Base-by-base conservation (phyloP, 37 sponge, comb jelly and placozoan genomes). In the Cliona cf. orientalis region DNA sequence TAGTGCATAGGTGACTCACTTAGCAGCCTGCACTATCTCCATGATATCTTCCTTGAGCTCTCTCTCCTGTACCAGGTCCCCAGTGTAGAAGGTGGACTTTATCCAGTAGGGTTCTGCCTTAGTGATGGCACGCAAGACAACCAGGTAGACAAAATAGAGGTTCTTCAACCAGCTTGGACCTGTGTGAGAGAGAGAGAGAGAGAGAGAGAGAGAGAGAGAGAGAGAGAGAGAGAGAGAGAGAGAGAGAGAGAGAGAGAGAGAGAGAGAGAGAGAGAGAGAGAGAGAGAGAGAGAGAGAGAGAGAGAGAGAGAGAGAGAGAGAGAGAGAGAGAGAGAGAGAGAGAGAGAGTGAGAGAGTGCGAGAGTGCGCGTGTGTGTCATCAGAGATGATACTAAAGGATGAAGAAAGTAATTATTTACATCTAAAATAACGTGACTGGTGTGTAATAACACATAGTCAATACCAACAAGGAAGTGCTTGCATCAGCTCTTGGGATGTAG, bases 151-250 rank as follows among this genome's bases (percentile, higher is more conserved):
- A 83, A 96, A 95, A 57, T 99, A 99, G 9, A 99, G 80, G 66
- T 99, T 96, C 80, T 96, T 96, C 74, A 99, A 80, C 97, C 97
- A 94, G 19, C 46, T 36, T 25, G 99, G 99, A 12, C 99, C 96
- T 96, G 43, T 37, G 55, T 42, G 46, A 11, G 44, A 26, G 65
- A 14, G 58, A 23, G 22, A 21, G 6, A 34, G 46, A 58, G 44
- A 29, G 25, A 70, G 72, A 40, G 28, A 34, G 28, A 70, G 43
- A 23, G 9, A 49, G 14, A 49, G 17, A 19, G 55, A 11, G n/a
- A n/a, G 53, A 6, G 62, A 41, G 34, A 56, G 3, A 75, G 29
- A 36, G 69, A 79, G 67, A 66, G 1, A 66, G 14, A 66, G 67
- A 67, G 55, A n/a, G 34, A 79, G 43, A 57, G 82, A 58, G 58